These are phyloP conservation scores for Pipistrellus nathusii DNA, from an alignment of 2,797 vertebrate species.

Conservation along the genomic window DNA sequence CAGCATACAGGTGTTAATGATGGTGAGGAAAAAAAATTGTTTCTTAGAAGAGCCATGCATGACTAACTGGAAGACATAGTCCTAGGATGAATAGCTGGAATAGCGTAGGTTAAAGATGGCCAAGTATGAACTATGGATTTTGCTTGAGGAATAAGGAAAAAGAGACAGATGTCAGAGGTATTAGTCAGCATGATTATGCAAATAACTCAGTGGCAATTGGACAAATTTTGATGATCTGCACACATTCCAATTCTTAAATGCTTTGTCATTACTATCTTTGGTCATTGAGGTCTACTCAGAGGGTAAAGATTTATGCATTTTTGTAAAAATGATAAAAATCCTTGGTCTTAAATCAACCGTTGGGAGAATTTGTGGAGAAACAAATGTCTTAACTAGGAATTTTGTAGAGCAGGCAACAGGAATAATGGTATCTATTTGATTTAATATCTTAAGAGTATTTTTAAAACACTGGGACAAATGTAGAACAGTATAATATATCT, in stretches of 20 bases:
- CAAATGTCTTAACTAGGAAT: slow-evolving; percentile 61
- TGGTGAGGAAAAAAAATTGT: neutral
- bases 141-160: slow-evolving; percentile 25
- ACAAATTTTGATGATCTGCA: slow-evolving; percentile 63
- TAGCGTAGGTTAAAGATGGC: neutral
- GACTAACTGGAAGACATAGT: neutral
- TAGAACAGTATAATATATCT: slow-evolving; percentile 52
- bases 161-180: neutral
- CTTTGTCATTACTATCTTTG: slow-evolving; percentile 57
- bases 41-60: neutral
- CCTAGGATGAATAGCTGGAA: neutral
- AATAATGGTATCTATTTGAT: slow-evolving; percentile 72
- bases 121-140: neutral
- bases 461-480: slow-evolving; percentile 50
- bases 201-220: slow-evolving; percentile 48
- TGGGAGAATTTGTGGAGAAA: slow-evolving; percentile 67
- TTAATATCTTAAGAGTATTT: slow-evolving; percentile 66
- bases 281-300: slow-evolving; percentile 65
- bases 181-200: slow-evolving; percentile 40
- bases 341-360: slow-evolving; percentile 65
- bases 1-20: neutral
- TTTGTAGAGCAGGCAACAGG: slow-evolving; percentile 63
- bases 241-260: slow-evolving; percentile 43
- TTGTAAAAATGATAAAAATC: slow-evolving; percentile 39
- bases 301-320: slow-evolving; percentile 70